Evolutionary conservation across 2,888 invertebrate genomes (phyloP).

Genomic region (Andrena bicolor): DNA sequence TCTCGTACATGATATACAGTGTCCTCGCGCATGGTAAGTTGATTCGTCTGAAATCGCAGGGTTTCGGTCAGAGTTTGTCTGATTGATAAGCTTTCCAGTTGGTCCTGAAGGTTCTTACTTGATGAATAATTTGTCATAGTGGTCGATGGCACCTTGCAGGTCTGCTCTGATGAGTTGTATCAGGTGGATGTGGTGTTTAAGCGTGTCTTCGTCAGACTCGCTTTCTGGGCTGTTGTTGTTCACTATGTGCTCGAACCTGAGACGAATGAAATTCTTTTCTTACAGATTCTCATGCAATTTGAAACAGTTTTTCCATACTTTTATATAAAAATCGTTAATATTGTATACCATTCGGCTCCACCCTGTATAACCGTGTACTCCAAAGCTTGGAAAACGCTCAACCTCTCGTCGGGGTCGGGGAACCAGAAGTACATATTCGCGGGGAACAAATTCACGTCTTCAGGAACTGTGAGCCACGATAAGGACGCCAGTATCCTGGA

Average conservation of each 20-base stretch:
- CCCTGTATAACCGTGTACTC: conserved; percentile 91
- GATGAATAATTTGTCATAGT: conserved; percentile 93
- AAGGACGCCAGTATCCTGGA: conserved; percentile 89
- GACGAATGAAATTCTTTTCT: not conserved
- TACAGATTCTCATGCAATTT: not conserved
- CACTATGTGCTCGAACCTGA: conserved; percentile 89
- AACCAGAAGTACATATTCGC: conserved; percentile 89
- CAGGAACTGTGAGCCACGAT: conserved; percentile 87
- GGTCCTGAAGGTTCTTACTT: conserved; percentile 88
- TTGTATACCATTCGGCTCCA: conserved; percentile 89
- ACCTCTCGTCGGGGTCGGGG: conserved; percentile 72
- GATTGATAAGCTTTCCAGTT: not conserved
- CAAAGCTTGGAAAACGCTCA: conserved; percentile 88
- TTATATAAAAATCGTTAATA: conserved; percentile 1
- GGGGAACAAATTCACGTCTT: conserved; percentile 90
- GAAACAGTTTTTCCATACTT: not conserved
- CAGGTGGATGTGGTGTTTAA: conserved; percentile 93
- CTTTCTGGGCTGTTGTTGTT: conserved; percentile 89
- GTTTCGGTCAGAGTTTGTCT: not conserved
- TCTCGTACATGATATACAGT: conserved; percentile 91
- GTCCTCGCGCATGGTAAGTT: conserved; percentile 91
- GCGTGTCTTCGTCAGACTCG: conserved; percentile 89
- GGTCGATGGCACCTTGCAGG: conserved; percentile 92
- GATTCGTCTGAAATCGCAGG: conserved; percentile 86
- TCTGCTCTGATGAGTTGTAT: conserved; percentile 93